Conservation (phyloP, 2,797 vertebrate species). For the Heteromormyrus szaboi region DNA sequence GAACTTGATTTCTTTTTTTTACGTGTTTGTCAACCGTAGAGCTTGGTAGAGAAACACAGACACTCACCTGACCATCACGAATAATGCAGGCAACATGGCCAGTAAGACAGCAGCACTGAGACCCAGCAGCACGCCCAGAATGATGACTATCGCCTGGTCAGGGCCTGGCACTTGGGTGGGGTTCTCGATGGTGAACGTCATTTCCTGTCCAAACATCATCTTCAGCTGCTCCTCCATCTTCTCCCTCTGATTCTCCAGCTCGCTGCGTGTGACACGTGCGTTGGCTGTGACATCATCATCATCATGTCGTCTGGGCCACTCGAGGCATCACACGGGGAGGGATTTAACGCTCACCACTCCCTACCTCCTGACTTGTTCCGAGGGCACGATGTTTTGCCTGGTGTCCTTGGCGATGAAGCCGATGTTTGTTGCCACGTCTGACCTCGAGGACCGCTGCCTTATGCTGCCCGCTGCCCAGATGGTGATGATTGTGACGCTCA, state of each 20-base stretch:
- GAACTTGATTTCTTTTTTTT: not conserved
- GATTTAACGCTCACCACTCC: not conserved
- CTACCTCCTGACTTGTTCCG: conserved; percentile 51
- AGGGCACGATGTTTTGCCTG: conserved; percentile 27
- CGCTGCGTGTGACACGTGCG: conserved; percentile 37
- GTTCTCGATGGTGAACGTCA: conserved; percentile 34
- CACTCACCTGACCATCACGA: conserved; percentile 48
- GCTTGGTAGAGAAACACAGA: conserved; percentile 8
- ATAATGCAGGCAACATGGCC: conserved; percentile 21
- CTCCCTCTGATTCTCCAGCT: conserved; percentile 26
- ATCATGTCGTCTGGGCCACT: not conserved
- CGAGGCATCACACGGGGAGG: not conserved
- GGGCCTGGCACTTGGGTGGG: not conserved
- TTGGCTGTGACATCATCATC: not conserved
- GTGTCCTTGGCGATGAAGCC: conserved; percentile 43
- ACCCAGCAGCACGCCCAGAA: conserved; percentile 48
- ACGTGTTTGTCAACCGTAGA: not conserved
- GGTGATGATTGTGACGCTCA: conserved; percentile 47
- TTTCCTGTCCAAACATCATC: conserved; percentile 41
- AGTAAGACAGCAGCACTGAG: conserved; percentile 47
- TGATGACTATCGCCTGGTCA: conserved; percentile 30
- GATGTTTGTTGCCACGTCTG: conserved; percentile 36
- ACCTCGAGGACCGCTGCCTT: conserved; percentile 6
- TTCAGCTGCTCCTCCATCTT: conserved; percentile 22
- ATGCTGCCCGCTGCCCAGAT: conserved; percentile 29